phyloP scores from a whole-genome alignment of 2,113 vertebrate genomes.

The Ia io region DNA sequence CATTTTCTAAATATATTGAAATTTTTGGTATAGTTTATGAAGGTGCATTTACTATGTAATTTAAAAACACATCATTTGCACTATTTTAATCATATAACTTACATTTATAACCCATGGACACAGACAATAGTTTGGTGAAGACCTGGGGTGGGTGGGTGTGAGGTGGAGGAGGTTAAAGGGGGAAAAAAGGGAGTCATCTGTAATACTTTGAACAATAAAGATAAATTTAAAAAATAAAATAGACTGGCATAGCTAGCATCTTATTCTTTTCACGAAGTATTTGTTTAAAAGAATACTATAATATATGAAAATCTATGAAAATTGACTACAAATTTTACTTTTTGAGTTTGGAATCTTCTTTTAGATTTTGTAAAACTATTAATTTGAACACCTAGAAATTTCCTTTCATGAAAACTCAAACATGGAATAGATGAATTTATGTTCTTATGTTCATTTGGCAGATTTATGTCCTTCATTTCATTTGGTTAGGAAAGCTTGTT shows the following conservation, averaged over 20 bases:
- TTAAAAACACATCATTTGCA: neutral
- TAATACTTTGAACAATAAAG: too few species aligned
- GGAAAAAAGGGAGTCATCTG: too few species aligned
- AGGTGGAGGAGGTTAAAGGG: too few species aligned
- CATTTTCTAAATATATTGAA: neutral
- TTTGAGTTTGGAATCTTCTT: neutral
- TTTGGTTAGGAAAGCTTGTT: neutral
- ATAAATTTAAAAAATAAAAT: neutral
- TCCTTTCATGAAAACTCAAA: neutral
- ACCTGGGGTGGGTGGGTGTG: too few species aligned
- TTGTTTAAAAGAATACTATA: slow-evolving; percentile 11
- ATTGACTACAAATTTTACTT: neutral
- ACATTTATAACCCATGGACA: too few species aligned
- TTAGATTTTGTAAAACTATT: neutral
- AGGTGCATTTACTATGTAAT: neutral
- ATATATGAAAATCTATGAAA: neutral
- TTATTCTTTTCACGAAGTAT: neutral
- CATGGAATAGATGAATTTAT: neutral
- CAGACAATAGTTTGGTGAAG: too few species aligned
- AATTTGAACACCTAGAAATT: neutral
- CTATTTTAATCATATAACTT: neutral
- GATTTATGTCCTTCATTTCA: neutral
- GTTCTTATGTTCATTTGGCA: neutral
- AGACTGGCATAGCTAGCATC: neutral
- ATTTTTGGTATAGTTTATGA: neutral